Evolutionary conservation across 2,797 vertebrate genomes (phyloP).

Genomic region (Pempheris klunzingeri): DNA sequence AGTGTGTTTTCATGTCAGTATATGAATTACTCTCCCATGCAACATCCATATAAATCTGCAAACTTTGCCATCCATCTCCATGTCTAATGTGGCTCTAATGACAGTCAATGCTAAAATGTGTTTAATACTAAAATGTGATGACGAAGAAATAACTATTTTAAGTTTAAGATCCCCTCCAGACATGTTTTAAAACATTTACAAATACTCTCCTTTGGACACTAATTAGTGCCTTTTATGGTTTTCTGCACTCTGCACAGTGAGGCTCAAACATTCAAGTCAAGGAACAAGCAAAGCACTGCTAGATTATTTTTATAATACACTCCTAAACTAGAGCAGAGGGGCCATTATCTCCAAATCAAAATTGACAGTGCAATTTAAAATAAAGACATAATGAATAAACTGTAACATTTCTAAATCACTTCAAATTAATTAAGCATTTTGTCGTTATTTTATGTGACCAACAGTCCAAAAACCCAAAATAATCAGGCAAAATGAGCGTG

Average conservation of each 20-base stretch:
- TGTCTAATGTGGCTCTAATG: neutral
- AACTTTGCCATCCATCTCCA: neutral
- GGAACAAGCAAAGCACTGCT: neutral
- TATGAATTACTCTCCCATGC: neutral
- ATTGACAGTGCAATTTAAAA: too few relatives aligned
- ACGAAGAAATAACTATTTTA: neutral
- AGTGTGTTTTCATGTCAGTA: neutral
- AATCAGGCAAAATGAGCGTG: too few relatives aligned
- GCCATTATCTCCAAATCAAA: neutral
- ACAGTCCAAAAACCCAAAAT: too few relatives aligned
- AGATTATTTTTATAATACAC: neutral
- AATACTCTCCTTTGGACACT: too few relatives aligned
- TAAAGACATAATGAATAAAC: too few relatives aligned
- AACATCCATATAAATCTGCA: neutral
- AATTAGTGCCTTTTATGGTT: too few relatives aligned
- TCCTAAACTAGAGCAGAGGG: neutral
- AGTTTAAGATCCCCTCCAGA: neutral
- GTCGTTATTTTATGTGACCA: too few relatives aligned
- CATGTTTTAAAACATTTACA: neutral
- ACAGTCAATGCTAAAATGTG: neutral
- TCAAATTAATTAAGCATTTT: too few relatives aligned
- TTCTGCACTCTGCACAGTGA: neutral
- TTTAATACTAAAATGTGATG: too few relatives aligned
- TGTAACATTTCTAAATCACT: too few relatives aligned
- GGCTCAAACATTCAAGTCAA: slow-evolving; percentile 2